These are phyloP conservation scores for Eleutherodactylus coqui DNA, from an alignment of 2,797 vertebrate genomes.

Conservation along the genomic window DNA sequence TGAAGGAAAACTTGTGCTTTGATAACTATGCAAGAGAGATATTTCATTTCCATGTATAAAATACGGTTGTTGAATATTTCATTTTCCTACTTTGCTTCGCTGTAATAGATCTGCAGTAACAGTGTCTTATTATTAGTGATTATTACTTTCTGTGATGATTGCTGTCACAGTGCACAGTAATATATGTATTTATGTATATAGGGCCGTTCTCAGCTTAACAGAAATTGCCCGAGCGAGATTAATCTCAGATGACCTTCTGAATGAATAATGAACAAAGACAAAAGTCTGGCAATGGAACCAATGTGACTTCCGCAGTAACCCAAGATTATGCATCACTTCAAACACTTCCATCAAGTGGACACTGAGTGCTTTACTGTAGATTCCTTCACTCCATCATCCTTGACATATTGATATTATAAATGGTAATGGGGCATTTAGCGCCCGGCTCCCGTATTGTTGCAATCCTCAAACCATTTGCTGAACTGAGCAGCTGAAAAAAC, in stretches of 20 bases:
- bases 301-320: slow-evolving; percentile 29
- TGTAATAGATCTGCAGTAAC: neutral
- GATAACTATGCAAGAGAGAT: neutral
- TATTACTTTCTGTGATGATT: slow-evolving; percentile 19
- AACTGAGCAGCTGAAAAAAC: neutral
- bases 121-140: neutral
- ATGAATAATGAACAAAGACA: slow-evolving; percentile 48
- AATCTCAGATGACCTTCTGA: slow-evolving; percentile 23
- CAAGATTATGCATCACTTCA: slow-evolving; percentile 35
- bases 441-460: slow-evolving; percentile 1
- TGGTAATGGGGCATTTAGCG: slow-evolving; percentile 49
- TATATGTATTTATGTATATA: slow-evolving; percentile 38
- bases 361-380: neutral
- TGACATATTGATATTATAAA: slow-evolving; percentile 44
- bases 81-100: neutral
- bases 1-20: neutral
- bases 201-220: neutral
- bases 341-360: slow-evolving; percentile 21
- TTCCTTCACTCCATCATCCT: slow-evolving; percentile 35
- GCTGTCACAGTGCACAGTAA: slow-evolving; percentile 19
- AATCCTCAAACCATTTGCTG: slow-evolving; percentile 32
- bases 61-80: neutral
- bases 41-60: neutral
- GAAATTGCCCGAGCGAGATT: slow-evolving; percentile 4
- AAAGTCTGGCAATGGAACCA: slow-evolving; percentile 26